Percentiles rank a stretch among this genome's conserved stretches.
Evolutionary conservation across 1,140 invertebrate species (phyloP).

Genomic region (Mercenaria mercenaria): DNA sequence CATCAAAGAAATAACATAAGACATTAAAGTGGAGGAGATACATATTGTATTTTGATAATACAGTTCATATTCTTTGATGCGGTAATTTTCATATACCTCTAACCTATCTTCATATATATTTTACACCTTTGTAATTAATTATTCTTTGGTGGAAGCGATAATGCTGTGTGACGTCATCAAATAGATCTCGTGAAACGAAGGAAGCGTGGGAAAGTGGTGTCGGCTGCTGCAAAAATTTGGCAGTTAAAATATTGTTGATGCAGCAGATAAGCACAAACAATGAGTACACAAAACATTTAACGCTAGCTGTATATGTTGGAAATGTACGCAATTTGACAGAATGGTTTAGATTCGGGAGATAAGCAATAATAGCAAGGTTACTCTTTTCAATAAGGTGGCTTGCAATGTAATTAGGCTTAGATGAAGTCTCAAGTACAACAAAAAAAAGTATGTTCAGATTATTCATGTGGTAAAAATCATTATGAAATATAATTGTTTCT

Average conservation of each 20-base stretch:
- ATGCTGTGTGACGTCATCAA: conserved; percentile 32
- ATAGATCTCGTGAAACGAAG: conserved; percentile 31
- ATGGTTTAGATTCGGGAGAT: neutral
- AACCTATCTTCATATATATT: neutral
- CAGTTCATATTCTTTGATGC: neutral
- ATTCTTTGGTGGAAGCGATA: conserved; percentile 13
- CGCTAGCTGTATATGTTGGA: neutral
- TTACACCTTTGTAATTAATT: conserved; percentile 46
- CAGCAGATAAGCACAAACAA: conserved; percentile 37
- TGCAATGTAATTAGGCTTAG: too few species aligned
- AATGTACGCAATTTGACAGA: neutral
- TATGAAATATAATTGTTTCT: too few species aligned
- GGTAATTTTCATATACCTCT: neutral
- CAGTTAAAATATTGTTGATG: conserved; percentile 18
- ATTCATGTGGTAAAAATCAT: too few species aligned
- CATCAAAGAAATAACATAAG: neutral
- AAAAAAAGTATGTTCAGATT: too few species aligned
- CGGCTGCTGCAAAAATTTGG: conserved; percentile 23
- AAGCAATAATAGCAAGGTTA: neutral
- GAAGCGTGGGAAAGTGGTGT: conserved; percentile 45
- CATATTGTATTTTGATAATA: neutral
- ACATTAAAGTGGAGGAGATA: neutral
- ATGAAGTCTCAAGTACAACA: too few species aligned
- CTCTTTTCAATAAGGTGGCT: too few species aligned
- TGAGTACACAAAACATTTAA: neutral